Evolutionary conservation across 2,888 invertebrate species (phyloP).

Genomic region (Caenorhabditis zanzibari): DNA sequence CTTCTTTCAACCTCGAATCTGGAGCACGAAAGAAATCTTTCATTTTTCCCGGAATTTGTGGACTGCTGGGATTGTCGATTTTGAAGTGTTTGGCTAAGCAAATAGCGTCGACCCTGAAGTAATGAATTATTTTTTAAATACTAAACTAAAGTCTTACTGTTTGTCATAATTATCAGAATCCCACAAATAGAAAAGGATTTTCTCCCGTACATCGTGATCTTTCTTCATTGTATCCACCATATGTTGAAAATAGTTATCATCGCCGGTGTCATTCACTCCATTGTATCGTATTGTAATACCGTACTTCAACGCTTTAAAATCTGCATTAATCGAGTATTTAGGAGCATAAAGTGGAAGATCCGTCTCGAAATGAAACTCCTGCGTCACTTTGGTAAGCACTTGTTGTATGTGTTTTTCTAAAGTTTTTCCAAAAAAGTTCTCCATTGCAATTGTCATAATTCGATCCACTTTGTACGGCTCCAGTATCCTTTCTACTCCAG

Average conservation of each 20-base stretch:
- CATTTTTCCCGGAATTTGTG: conserved; percentile 32
- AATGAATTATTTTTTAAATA: background rate
- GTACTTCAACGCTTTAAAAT: conserved; percentile 31
- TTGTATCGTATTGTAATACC: conserved; percentile 27
- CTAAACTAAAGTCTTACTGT: conserved; percentile 1
- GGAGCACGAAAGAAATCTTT: conserved; percentile 39
- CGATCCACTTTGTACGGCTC: conserved; percentile 3
- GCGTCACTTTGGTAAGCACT: background rate
- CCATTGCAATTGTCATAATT: background rate
- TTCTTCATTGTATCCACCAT: conserved; percentile 8
- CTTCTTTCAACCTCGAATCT: conserved; percentile 28
- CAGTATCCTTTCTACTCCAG: conserved; percentile 4
- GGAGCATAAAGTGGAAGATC: conserved; percentile 8
- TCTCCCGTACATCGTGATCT: conserved; percentile 8
- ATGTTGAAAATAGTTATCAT: conserved; percentile 54
- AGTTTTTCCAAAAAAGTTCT: conserved; percentile 6
- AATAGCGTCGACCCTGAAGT: conserved; percentile 57
- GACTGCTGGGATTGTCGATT: background rate
- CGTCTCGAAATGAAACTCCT: conserved; percentile 34
- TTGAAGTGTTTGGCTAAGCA: conserved; percentile 21
- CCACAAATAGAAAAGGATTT: conserved; percentile 13
- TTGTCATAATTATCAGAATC: background rate
- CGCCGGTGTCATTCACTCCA: background rate
- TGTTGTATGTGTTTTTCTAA: conserved; percentile 29
- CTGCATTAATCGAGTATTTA: background rate